These are phyloP conservation scores for Drosophila eohydei DNA, from an alignment of 2,888 invertebrate genomes.

Conservation along the genomic window DNA sequence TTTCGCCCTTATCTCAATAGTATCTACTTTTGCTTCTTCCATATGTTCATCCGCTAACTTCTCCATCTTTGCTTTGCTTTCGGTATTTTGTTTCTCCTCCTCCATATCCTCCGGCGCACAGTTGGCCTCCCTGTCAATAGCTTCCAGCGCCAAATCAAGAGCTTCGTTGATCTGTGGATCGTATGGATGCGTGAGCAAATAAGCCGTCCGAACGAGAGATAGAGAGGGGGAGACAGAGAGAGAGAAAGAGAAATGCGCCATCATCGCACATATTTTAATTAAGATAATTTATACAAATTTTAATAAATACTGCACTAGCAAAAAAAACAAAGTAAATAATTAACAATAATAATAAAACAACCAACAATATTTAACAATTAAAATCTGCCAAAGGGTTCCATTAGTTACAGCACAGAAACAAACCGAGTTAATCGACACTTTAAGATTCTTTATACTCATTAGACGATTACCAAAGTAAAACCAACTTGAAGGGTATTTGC, in stretches of 20 bases:
- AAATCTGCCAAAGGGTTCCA: constrained; percentile 33
- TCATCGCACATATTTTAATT: constrained; percentile 64
- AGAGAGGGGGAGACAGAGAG: constrained; percentile 57
- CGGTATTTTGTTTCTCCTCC: constrained; percentile 22
- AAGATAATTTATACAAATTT: constrained; percentile 58
- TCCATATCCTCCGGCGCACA: constrained; percentile 37
- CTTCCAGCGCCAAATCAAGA: constrained; percentile 88
- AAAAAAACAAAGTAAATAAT: constrained; percentile 24
- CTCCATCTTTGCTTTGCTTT: constrained; percentile 14
- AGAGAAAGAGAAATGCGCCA: constrained; percentile 64
- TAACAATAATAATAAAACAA: constrained; percentile 23
- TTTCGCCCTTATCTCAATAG: constrained; percentile 10
- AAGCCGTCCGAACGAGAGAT: constrained; percentile 60
- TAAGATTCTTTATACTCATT: background rate
- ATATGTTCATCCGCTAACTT: constrained; percentile 11
- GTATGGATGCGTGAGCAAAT: constrained; percentile 45
- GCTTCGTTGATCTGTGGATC: constrained; percentile 87
- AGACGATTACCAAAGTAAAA: constrained; percentile 8
- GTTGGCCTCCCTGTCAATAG: constrained; percentile 86
- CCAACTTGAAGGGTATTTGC: background rate
- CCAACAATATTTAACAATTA: constrained; percentile 27
- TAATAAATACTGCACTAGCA: constrained; percentile 43
- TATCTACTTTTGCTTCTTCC: constrained; percentile 7
- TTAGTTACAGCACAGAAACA: constrained; percentile 38
- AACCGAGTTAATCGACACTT: constrained; percentile 12